Base-by-base conservation (phyloP, 2,888 invertebrate species). In the Branchinecta sandiegonensis region DNA sequence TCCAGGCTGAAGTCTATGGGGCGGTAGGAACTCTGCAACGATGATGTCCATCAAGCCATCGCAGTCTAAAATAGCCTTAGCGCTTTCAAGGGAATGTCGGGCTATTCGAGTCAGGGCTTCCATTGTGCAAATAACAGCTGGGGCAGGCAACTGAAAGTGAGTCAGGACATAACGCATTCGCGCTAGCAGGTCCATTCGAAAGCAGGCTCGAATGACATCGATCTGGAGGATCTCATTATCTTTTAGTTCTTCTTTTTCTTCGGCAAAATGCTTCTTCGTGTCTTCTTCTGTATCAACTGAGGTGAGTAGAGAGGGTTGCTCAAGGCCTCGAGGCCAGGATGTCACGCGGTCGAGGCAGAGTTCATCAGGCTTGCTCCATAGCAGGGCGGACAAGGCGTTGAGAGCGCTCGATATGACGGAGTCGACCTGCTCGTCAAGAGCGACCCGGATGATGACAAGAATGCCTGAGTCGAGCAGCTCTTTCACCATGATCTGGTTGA, bases 341-440 rank as follows among this genome's bases (percentile, higher is more conserved):
- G 77, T 76, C 8, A 75, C 72, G 14, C 72, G 69, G 63, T 76
- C 76, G 47, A 76, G 72, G 77, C 71, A 82, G 77, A 37, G 86
- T 76, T 74, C 83, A 79, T 94, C 94, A 14, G 87, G 82, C 75
- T 86, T 84, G 73, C 86, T 87, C 73, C 83, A 87, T 66, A 92
- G 78, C 64, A 94, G 80, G 75, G 86, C 85, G 70, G 87, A 83
- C 74, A 94, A 79, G 0, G 88, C 87, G 76, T 84, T 85, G 14
- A 91, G 79, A 13, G 89, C 84, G n/a, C 90, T 85, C 73, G 86
- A 85, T 56, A 92, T 77, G 65, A 89, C 83, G 3, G 85, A 82
- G 0, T 84, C 81, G 46, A 86, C 84, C 73, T 87, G 86, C 75
- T 94, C 93, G 78, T 95, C 94, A 72, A 94, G 79, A 1, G 91